Conservation (phyloP, 2,888 invertebrate species). For the Pseudanteris insignis region DNA sequence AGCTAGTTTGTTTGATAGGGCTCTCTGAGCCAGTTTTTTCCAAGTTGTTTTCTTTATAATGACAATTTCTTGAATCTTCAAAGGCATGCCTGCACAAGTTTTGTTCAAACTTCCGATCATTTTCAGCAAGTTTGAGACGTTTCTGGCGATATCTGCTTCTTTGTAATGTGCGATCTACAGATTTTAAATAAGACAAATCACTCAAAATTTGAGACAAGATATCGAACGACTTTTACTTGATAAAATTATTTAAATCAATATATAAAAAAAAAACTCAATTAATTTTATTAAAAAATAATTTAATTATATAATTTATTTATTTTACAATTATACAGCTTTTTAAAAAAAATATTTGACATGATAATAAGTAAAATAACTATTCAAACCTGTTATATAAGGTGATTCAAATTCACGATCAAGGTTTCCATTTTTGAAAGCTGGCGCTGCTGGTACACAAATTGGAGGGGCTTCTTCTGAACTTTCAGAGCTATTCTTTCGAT, state of each 20-base stretch:
- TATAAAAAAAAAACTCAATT: too few relatives aligned
- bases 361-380: too few relatives aligned
- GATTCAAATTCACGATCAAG: conserved; percentile 49
- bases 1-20: conserved; percentile 69
- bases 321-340: too few relatives aligned
- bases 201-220: too few relatives aligned
- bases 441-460: conserved; percentile 55
- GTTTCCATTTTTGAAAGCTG: conserved; percentile 47
- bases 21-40: conserved; percentile 67
- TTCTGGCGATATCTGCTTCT: conserved; percentile 49
- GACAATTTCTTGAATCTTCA: conserved; percentile 58
- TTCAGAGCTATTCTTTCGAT: conserved; percentile 89
- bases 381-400: too few relatives aligned
- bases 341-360: too few relatives aligned
- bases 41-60: conserved; percentile 61
- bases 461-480: conserved; percentile 78
- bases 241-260: too few relatives aligned
- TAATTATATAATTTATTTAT: too few relatives aligned
- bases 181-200: too few relatives aligned
- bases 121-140: conserved; percentile 55
- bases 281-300: too few relatives aligned
- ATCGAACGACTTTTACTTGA: too few relatives aligned
- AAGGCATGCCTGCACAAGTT: conserved; percentile 61
- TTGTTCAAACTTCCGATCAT: conserved; percentile 52
- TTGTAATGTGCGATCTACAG: conserved; percentile 52